Conservation (phyloP, 1,140 invertebrate genomes). For the Bombus impatiens region DNA sequence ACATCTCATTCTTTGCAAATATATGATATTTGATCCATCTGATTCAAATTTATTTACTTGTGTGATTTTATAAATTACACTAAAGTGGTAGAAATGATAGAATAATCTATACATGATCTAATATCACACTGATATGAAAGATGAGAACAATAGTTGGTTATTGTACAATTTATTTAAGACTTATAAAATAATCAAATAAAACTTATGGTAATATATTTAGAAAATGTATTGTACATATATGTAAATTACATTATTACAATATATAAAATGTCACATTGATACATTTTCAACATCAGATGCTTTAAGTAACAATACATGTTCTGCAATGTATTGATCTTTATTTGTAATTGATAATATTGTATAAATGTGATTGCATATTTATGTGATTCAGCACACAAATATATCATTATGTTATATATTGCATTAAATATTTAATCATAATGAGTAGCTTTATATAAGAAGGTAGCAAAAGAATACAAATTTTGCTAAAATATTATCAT, state of each 20-base stretch:
- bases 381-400: not conserved
- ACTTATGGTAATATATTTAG: not conserved
- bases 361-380: not conserved
- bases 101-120: not conserved
- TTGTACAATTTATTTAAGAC: not conserved
- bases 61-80: not conserved
- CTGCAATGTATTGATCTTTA: not conserved
- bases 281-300: not conserved
- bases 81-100: not conserved
- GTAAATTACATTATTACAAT: not conserved
- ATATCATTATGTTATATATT: not conserved
- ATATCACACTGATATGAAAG: not conserved
- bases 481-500: conserved; percentile 91
- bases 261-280: not conserved
- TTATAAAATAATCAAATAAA: not conserved
- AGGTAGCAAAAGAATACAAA: no score
- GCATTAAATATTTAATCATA: conserved; percentile 3
- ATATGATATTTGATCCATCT: not conserved
- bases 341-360: not conserved
- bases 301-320: not conserved
- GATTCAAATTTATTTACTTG: not conserved
- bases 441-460: not conserved
- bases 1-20: not conserved
- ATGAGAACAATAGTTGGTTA: not conserved
- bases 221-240: not conserved